A percentile compares a stretch with the other conserved stretches of the same genome.
These are phyloP conservation scores for Patella ulyssiponensis DNA, from an alignment of 2,888 invertebrate genomes.

Conservation along the genomic window DNA sequence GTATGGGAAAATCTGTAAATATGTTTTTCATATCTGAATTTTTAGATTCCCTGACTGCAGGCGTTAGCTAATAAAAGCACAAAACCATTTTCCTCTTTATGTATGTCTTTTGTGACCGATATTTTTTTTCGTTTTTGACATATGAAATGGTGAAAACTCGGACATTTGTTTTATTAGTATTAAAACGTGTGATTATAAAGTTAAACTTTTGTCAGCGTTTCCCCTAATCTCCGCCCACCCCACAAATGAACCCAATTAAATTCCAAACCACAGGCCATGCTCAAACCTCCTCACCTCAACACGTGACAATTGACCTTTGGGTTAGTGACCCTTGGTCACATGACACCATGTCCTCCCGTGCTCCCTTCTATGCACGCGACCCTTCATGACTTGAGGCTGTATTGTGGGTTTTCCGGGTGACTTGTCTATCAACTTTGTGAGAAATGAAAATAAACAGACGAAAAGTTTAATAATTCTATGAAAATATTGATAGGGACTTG, in stretches of 20 bases:
- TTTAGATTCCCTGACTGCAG: too few relatives aligned
- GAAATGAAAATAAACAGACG: constrained; percentile 3
- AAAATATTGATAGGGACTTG: not conserved
- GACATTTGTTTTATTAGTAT: too few relatives aligned
- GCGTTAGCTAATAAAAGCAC: too few relatives aligned
- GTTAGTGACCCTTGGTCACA: not conserved
- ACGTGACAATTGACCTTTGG: constrained; percentile 8
- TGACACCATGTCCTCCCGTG: not conserved
- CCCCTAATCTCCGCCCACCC: not conserved
- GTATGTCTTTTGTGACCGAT: too few relatives aligned
- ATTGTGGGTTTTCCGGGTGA: not conserved
- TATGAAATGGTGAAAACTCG: too few relatives aligned
- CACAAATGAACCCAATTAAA: constrained; percentile 9
- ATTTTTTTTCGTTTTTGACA: too few relatives aligned
- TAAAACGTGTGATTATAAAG: not conserved
- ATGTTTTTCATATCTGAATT: too few relatives aligned
- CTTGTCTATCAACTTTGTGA: not conserved
- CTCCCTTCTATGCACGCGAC: constrained; percentile 7
- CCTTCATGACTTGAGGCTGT: not conserved
- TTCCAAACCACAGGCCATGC: not conserved
- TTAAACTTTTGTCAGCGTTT: constrained; percentile 1
- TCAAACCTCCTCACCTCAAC: not conserved
- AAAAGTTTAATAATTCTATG: not conserved
- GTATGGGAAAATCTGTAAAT: too few relatives aligned
- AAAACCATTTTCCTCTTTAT: too few relatives aligned